These are phyloP conservation scores for Leptodactylus fuscus DNA, from an alignment of 2,113 vertebrate species.

Conservation along the genomic window DNA sequence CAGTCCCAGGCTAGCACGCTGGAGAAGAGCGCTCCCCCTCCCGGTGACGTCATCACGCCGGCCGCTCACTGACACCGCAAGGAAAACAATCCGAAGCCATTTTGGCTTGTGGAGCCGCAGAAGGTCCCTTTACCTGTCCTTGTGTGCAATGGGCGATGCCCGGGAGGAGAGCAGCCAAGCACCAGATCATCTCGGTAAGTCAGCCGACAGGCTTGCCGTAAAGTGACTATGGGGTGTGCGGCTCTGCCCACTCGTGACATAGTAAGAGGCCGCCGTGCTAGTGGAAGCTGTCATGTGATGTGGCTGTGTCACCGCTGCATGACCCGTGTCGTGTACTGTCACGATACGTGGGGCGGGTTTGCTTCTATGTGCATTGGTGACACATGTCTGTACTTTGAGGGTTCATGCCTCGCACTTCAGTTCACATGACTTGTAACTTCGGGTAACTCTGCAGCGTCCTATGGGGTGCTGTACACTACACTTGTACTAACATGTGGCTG, in stretches of 20 bases:
- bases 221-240: neutral
- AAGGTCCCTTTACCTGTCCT: neutral
- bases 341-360: too few species aligned
- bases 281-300: slow-evolving; percentile 16
- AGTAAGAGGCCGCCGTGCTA: neutral
- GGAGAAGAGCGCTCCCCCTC: too few species aligned
- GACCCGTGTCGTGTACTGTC: neutral
- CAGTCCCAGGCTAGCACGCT: too few species aligned
- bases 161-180: neutral
- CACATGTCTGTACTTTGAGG: too few species aligned
- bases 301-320: too few species aligned
- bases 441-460: too few species aligned
- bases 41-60: slow-evolving; percentile 31
- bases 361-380: too few species aligned
- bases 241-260: neutral
- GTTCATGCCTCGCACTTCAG: too few species aligned
- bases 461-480: too few species aligned
- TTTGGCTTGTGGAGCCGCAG: slow-evolving; percentile 7
- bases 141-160: neutral
- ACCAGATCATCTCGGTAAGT: slow-evolving; percentile 9
- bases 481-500: too few species aligned
- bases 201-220: too few species aligned
- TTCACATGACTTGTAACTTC: too few species aligned
- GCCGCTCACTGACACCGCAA: neutral
- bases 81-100: slow-evolving; percentile 47